Evolutionary conservation across 2,888 invertebrate genomes (phyloP).

Genomic region (Amblyjoppa fuscipennis): DNA sequence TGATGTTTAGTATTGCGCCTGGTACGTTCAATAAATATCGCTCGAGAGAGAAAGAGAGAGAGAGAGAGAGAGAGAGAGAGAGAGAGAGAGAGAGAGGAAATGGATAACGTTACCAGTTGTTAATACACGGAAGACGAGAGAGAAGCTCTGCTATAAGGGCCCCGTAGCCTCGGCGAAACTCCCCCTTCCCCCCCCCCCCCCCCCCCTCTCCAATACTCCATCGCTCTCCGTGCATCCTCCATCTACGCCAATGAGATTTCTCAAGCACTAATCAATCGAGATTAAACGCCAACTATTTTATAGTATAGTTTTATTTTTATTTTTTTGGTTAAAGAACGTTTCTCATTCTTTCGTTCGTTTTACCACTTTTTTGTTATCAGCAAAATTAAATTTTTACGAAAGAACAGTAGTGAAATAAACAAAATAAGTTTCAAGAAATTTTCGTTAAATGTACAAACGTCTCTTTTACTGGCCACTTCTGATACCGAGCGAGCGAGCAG

Average conservation of each 20-base stretch:
- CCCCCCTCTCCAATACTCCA: not conserved
- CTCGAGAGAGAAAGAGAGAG: slow-evolving; percentile 40
- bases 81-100: slow-evolving; percentile 30
- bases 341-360: no score
- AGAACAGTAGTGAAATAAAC: not conserved
- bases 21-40: slow-evolving; percentile 77
- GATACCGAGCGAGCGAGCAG: not conserved
- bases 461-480: not conserved
- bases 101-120: not conserved
- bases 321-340: not conserved
- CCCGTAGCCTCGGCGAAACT: slow-evolving; percentile 70
- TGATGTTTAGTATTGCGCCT: slow-evolving; percentile 74
- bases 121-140: not conserved
- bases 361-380: not conserved
- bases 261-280: slow-evolving; percentile 58
- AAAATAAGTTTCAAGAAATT: not conserved
- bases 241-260: slow-evolving; percentile 54
- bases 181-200: slow-evolving; percentile 15
- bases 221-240: slow-evolving; percentile 17
- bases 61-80: not conserved
- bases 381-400: not conserved
- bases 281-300: slow-evolving; percentile 23
- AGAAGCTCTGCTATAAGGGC: slow-evolving; percentile 69
- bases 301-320: no score
- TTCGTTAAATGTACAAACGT: no score